phyloP scores from a whole-genome alignment of 2,113 vertebrate genomes.

The Prochilodus magdalenae region DNA sequence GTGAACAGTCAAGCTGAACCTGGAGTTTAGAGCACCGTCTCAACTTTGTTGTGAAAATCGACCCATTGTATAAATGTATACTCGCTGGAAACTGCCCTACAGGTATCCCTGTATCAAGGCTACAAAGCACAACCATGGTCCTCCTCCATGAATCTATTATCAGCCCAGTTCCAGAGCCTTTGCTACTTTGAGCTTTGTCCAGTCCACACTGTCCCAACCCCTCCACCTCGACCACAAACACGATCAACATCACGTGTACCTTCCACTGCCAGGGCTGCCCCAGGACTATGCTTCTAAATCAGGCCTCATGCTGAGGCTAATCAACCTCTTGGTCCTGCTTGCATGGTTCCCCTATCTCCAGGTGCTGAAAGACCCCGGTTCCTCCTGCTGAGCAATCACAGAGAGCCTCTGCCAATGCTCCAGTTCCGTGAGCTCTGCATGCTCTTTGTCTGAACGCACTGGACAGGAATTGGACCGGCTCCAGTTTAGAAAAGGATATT shows the following conservation, averaged over 20 bases:
- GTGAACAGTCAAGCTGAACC: too few species aligned
- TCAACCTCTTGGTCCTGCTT: conserved; percentile 13
- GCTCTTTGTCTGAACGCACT: background rate
- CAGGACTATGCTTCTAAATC: conserved; percentile 37
- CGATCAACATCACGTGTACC: conserved; percentile 1
- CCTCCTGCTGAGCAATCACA: background rate
- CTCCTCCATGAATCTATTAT: background rate
- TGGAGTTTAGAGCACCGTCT: too few species aligned
- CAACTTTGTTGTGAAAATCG: too few species aligned
- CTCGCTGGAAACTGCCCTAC: background rate
- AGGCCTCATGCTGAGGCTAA: conserved; percentile 21
- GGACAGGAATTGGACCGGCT: background rate
- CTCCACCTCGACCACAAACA: conserved; percentile 6
- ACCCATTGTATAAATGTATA: background rate
- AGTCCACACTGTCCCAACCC: background rate
- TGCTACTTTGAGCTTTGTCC: background rate
- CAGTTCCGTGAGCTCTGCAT: background rate
- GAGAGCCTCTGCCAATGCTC: background rate
- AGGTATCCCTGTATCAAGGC: background rate
- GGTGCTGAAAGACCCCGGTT: background rate
- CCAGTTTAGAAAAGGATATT: background rate
- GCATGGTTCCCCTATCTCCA: background rate
- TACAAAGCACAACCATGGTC: background rate
- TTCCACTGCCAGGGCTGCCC: background rate
- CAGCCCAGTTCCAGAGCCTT: background rate